Evolutionary conservation across 2,888 invertebrate genomes (phyloP), one percentile per base, ranked within the genome.

Genomic region (Papilio protenor): DNA sequence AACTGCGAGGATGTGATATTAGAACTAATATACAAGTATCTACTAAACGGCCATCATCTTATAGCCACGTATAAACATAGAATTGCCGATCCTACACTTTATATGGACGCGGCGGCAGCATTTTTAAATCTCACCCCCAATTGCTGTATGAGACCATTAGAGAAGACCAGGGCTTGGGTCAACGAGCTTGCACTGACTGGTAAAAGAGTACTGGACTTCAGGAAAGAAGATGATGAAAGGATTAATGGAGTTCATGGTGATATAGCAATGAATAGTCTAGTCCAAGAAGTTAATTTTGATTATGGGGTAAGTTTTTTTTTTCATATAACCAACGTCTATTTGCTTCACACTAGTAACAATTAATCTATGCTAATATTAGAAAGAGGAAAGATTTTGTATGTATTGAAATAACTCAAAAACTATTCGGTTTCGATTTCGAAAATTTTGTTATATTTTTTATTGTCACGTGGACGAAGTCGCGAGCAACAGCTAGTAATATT

Each of bases 1-100:
- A 98, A 99, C 91, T 99, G 98, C 92, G 99, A 99, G 91, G 99
- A 99, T 90, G 96, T 99, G 70, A 98, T 99, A 98, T 94, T 98
- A 84, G 98, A 99, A 87, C 94, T 99, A 73, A 96, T 98, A 71
- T 96, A 98, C 87, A 98, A 98, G 87, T 97, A 98, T 88, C 95
- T 99, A 0, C 82, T 94, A 1, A 89, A 87, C 78, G 95, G 95
- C 0, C 90, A 91, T 73, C 92, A 94, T 73, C 82, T 94, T 8
- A 87, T 88, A 84, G 85, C 88, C 1, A 82, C 89, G 14, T 89
- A 90, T 61, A 87, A 90, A 14, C 88, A 91, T 78, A 88, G 85
- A 70, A 87, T 94, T 64, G 82, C 90, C 0, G 90, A 92, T 52
- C 91, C 94, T 0, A 91, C 92, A 40, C 84, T 88, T 0, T 94